Conservation (phyloP, 2,113 vertebrate genomes). For the Larimichthys crocea region DNA sequence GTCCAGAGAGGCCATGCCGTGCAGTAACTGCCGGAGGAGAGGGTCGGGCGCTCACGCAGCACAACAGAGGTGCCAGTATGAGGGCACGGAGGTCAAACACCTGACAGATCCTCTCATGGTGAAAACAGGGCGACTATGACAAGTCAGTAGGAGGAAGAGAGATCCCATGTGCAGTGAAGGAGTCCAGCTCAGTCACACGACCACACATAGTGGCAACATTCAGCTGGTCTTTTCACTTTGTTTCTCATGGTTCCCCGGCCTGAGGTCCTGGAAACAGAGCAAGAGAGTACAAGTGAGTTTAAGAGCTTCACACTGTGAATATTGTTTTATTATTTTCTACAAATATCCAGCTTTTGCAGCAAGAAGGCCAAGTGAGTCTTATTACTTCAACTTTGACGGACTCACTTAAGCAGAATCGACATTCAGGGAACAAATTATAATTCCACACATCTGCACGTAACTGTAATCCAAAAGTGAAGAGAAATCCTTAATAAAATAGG, state of each 20-base stretch:
- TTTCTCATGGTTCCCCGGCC: slow-evolving; percentile 33
- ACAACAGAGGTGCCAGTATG: slow-evolving; percentile 67
- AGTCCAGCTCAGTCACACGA: slow-evolving; percentile 60
- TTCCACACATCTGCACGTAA: neutral
- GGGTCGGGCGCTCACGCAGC: slow-evolving; percentile 73
- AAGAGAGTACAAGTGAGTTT: slow-evolving; percentile 15
- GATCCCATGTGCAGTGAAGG: slow-evolving; percentile 27
- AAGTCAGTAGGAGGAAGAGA: slow-evolving; percentile 24
- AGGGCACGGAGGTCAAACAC: slow-evolving; percentile 65
- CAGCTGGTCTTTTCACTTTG: slow-evolving; percentile 42
- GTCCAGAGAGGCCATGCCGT: slow-evolving; percentile 98
- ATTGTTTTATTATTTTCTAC: too few relatives aligned
- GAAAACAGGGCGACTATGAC: slow-evolving; percentile 32
- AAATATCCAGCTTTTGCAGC: neutral
- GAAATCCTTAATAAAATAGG: neutral
- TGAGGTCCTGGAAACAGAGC: slow-evolving; percentile 63
- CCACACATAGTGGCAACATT: slow-evolving; percentile 61
- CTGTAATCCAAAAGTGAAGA: neutral
- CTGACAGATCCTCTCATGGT: slow-evolving; percentile 78
- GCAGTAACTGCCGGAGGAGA: slow-evolving; percentile 69
- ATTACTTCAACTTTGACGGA: neutral
- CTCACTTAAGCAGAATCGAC: neutral
- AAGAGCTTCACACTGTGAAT: neutral
- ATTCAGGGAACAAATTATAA: neutral
- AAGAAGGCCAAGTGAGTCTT: neutral